These are phyloP conservation scores for Misgurnus mizolepis DNA, from an alignment of 2,113 vertebrate species.

Conservation along the genomic window DNA sequence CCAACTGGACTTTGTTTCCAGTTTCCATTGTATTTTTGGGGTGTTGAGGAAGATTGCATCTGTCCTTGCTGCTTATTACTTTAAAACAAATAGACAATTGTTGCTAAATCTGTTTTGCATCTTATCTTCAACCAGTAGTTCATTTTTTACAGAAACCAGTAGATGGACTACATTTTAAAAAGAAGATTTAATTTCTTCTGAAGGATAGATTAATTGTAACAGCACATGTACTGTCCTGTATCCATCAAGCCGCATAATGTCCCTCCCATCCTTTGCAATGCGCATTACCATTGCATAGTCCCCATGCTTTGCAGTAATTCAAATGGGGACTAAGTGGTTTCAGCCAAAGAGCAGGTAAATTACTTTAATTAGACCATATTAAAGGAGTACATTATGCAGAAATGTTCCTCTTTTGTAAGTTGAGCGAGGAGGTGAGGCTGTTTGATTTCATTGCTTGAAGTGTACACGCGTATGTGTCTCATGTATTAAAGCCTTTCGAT, in stretches of 20 bases:
- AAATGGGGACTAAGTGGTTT: neutral
- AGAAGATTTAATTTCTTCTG: too few relatives aligned
- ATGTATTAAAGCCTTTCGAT: constrained; percentile 36
- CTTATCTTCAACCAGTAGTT: too few relatives aligned
- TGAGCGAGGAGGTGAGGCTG: neutral
- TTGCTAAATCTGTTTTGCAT: too few relatives aligned
- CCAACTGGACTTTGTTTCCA: too few relatives aligned
- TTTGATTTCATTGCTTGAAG: neutral
- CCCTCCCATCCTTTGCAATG: neutral
- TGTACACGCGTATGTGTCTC: constrained; percentile 12
- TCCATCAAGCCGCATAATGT: neutral
- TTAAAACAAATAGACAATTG: too few relatives aligned
- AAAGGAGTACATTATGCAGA: constrained; percentile 32
- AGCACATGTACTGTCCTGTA: neutral
- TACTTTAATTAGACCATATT: constrained; percentile 35
- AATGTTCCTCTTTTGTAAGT: constrained; percentile 32
- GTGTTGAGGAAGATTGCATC: too few relatives aligned
- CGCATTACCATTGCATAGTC: neutral
- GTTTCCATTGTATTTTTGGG: too few relatives aligned
- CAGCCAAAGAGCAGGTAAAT: constrained; percentile 21
- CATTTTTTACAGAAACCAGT: too few relatives aligned
- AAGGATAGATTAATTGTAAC: too few relatives aligned
- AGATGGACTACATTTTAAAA: neutral
- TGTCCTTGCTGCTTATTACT: too few relatives aligned
- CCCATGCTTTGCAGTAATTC: constrained; percentile 5